Evolutionary conservation across 2,888 invertebrate species (phyloP), one percentile per base, ranked within the genome.

Genomic region (Mactromeris polynyma): DNA sequence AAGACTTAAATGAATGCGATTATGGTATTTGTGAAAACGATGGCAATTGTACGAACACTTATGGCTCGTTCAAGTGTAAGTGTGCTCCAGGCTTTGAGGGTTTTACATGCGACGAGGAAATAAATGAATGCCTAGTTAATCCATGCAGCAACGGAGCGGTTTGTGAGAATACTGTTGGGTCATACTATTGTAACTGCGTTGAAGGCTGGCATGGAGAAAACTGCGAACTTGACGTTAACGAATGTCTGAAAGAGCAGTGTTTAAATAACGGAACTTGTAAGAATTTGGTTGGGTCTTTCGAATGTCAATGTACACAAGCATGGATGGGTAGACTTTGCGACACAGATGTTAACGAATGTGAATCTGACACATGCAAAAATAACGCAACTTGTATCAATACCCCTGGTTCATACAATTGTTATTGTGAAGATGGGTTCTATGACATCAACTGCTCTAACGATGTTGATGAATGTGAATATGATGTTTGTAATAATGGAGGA

Each of bases 371-470:
- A 17, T 87, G 84, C 85, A 17, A 26, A n/a, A 64, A 83, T 36
- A 88, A 91, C 46, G 93, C 90, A n/a, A 90, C 90, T 4, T 94
- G 94, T 81, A 42, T 81, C 1, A 90, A 94, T 77, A 73, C 73
- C 14, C 77, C 86, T 26, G 88, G 88, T 31, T 81, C 81, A 21
- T 88, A 82, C 42, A 42, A n/a, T 11, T 88, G 85, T 38, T 21
- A 58, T 36, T 88, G 88, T 79, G 7, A 58, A 7, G 78, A 54
- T 31, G 77, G 83, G 11, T 88, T 58, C 33, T 26, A 81, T n/a
- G 88, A 85, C 33, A 58, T 38, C n/a, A 31, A 33, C 14, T 93
- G 93, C 86, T 89, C 88, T 17, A 64, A 80, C 17, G 88, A 90
- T 73, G 79, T 84, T 0, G 84, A 88, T 64, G 84, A 89, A 42